Base-by-base conservation (phyloP, 1,140 invertebrate species). In the Babylonia areolata region DNA sequence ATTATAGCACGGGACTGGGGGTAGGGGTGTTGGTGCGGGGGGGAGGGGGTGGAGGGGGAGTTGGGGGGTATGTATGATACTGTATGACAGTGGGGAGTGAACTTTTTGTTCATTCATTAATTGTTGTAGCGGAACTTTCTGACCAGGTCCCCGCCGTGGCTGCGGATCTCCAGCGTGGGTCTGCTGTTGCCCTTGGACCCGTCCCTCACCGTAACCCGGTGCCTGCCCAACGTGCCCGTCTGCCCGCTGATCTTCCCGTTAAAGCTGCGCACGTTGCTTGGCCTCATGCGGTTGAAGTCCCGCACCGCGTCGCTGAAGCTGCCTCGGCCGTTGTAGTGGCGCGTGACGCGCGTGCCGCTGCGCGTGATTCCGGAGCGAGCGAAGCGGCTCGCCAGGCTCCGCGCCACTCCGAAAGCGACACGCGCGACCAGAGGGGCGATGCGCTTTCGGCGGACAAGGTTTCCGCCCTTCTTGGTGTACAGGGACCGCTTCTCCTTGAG, bases 61-160 rank as follows among this genome's bases (percentile, higher is more conserved):
- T n/a, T n/a, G n/a, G n/a, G n/a, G n/a, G n/a, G n/a, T n/a, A n/a
- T n/a, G n/a, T n/a, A n/a, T n/a, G n/a, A n/a, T n/a, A n/a, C n/a
- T n/a, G n/a, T n/a, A n/a, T n/a, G n/a, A n/a, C n/a, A n/a, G n/a
- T n/a, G n/a, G n/a, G n/a, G n/a, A n/a, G n/a, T n/a, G n/a, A n/a
- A n/a, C n/a, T n/a, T n/a, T n/a, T n/a, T n/a, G n/a, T n/a, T n/a
- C n/a, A n/a, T n/a, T n/a, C n/a, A n/a, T 40, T 40, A n/a, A n/a
- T n/a, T n/a, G 75, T 58, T 28, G 46, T 87, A 87, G 69, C 86
- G 42, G 86, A 87, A 80, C 51, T 87, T 87, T 69, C 86, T 23
- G 37, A 85, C 86, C 40, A 54, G 15, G 23, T n/a, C n/a, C 6
- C 86, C 86, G 31, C 46, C 75, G 12, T 42, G 5, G 28, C 75